Base-by-base conservation (phyloP, 2,797 vertebrate species). In the Decapterus maruadsi region DNA sequence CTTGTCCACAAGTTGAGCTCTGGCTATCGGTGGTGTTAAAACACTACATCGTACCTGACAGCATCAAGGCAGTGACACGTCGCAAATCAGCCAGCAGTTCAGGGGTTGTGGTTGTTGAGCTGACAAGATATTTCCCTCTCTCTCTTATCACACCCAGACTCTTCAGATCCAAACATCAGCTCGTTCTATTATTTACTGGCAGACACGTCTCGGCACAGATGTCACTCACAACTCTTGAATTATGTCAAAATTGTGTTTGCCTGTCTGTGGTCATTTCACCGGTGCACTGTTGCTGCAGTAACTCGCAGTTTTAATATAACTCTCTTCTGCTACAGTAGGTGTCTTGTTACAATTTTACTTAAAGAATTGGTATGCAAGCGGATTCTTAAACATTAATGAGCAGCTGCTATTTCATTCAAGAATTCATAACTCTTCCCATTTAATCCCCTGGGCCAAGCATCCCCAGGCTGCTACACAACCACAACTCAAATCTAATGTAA, bases 401-500 rank as follows among this genome's bases (percentile, higher is more conserved):
- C 48, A 45, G 45, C 71, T n/a, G 19, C 54, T 10, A 50, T 50
- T 45, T 70, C 50, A 22, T 72, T 70, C 31, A 56, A 19, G 50
- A 57, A 43, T 73, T 87, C 66, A 46, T 59, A 74, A 72, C 66
- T 68, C 65, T 55, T 62, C 71, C 68, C 56, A 68, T 59, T 82
- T 82, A 77, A 79, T 78, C 73, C 77, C 68, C 34, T 5, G 29
- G 70, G 76, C 57, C 45, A 40, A 66, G 53, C 83, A 57, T 51
- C 77, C 68, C 2, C 22, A 50, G 73, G 82, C 72, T 60, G 45
- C 72, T 66, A 73, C 64, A 63, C 68, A 80, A 72, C 60, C 45
- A 46, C 83, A 75, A 89, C 81, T 87, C 67, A 81, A 77, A 90
- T 80, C 59, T 70, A 88, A 81, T 46, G 60, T 76, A 84, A 89